Evolutionary conservation across 30 jellyfish, hydroid and myxozoan species (phyloP), one percentile per base, ranked within the genome.

Genomic region (Aurelia sp.): DNA sequence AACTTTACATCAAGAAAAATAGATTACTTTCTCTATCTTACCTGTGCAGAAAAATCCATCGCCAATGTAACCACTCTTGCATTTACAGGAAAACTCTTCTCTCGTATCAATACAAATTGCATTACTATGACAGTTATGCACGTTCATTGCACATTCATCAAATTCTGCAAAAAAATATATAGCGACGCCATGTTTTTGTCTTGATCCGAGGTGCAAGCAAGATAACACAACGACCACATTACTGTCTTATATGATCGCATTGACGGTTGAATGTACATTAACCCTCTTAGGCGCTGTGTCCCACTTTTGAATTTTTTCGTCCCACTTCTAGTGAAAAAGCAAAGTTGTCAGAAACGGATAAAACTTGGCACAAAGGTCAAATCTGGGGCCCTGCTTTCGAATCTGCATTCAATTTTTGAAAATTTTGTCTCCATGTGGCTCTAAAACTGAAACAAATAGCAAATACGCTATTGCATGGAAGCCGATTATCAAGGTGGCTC

Each of bases 61-160:
- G 63, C 96, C 96, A n/a, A 23, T 40, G 80, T 51, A 88, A 7
- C 96, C 96, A 41, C 22, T 31, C 33, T 78, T 88, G 79, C 96
- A 88, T 60, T 57, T 51, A 58, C 96, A 88, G 16, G 21, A 17
- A 64, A 66, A 88, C 10, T 72, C 81, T 2, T 74, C 96, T 20
- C 86, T 47, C 20, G 91, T 88, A 23, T 88, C 91, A 11, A 77
- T 51, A 72, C 96, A 88, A 35, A 17, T 20, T 17, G 96, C 92
- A 88, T 88, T 74, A 57, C 61, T 50, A 73, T 88, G 86, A 63
- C 96, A 88, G 53, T 88, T 58, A 27, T 78, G 88, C 52, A 61
- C 47, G 30, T 79, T 86, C 15, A 51, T 48, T 30, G 53, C 19
- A 64, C 96, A 88, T 64, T 88, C 96, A 37, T 88, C 82, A 20